These are phyloP conservation scores for Trissolcus brochymenae DNA, from an alignment of 2,888 invertebrate species.

Conservation along the genomic window DNA sequence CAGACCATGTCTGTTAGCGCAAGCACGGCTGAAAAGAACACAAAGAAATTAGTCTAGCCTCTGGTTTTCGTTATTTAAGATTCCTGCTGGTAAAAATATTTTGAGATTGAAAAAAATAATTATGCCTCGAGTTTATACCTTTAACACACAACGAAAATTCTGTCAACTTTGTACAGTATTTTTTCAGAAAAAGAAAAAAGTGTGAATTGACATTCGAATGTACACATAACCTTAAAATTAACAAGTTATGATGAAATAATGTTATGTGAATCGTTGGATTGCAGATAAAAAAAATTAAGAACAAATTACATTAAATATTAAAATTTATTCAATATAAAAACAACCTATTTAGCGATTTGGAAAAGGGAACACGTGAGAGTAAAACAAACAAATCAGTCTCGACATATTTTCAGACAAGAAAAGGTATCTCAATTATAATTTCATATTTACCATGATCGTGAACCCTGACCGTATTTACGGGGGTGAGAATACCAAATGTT, in stretches of 20 bases:
- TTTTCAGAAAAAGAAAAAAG: not conserved
- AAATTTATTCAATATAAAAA: not conserved
- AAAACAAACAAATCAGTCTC: not conserved
- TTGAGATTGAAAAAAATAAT: not conserved
- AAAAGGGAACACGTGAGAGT: not conserved
- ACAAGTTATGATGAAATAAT: not conserved
- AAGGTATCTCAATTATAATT: not conserved
- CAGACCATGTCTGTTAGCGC: conserved; percentile 97
- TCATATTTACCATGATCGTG: conserved; percentile 89
- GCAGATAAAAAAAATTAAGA: not conserved
- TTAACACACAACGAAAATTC: not conserved
- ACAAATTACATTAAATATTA: not conserved
- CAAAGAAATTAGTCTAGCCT: not conserved
- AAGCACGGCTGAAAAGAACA: conserved; percentile 87
- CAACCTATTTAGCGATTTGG: not conserved
- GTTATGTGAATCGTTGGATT: not conserved
- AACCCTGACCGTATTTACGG: conserved; percentile 97
- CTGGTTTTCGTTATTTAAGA: no score
- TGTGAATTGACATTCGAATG: not conserved
- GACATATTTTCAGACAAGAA: not conserved
- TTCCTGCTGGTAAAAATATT: no score
- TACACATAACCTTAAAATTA: not conserved
- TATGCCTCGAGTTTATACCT: not conserved
- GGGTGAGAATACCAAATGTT: conserved; percentile 99
- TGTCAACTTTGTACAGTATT: not conserved